Base-by-base conservation (phyloP, 2,797 vertebrate species). In the Triplophysa bombifrons region DNA sequence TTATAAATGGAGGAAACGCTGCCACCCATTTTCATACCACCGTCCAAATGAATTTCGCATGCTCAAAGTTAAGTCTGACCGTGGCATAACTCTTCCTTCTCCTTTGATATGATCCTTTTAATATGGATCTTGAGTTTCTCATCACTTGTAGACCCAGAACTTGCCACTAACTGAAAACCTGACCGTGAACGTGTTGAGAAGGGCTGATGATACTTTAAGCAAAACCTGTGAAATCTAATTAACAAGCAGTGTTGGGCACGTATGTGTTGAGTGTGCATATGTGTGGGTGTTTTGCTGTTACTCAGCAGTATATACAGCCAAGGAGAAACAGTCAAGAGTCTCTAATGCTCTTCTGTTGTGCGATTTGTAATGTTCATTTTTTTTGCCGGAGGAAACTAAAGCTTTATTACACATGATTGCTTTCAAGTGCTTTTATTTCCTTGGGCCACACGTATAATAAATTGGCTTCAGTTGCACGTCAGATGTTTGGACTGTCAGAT, bases 351-450 rank as follows among this genome's bases (percentile, higher is more conserved):
- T 41, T 80, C 65, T 76, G 67, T 72, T 80, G 20, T 76, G 77
- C 72, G 63, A 64, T 82, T 80, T 81, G 64, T 77, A 30, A 3
- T 46, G 50, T 71, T 46, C 27, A 30, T 61, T 48, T 68, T 48
- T 68, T 20, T 86, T 86, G 87, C 86, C 86, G 74, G 44, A 61
- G 82, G 84, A 85, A 90, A 87, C 87, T 84, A 86, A 88, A 88
- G 83, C 81, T 88, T 87, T 89, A 88, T 87, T 86, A 81, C 86
- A 86, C 86, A 81, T 85, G 87, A 90, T 90, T 88, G 85, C 76
- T 86, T 87, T 86, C 90, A 86, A 60, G 86, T 83, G 67, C 80
- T 84, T 84, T 79, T 64, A 20, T 90, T 83, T 89, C 87, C 87
- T 80, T 10, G 65, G 87, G 84, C 83, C 19, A 50, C 53, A 78